Conservation (phyloP, 2,888 invertebrate genomes). For the Elmis aenea region DNA sequence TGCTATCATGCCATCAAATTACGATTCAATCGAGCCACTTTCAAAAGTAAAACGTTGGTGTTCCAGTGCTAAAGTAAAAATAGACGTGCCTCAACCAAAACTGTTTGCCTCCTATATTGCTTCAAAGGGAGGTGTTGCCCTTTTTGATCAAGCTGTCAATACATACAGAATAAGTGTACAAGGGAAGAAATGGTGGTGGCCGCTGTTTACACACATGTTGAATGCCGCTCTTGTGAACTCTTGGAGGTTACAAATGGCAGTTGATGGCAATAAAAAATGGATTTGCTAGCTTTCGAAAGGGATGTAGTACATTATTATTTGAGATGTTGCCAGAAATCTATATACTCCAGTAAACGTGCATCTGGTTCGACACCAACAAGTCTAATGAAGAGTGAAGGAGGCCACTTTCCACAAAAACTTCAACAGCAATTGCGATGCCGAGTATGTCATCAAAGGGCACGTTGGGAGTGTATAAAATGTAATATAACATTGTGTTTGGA, state of each 20-base stretch:
- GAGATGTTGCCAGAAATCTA: constrained; percentile 4
- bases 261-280: constrained; percentile 1
- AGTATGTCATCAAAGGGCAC: constrained; percentile 7
- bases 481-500: constrained; percentile 10
- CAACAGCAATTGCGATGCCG: constrained; percentile 6
- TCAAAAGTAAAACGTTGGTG: constrained; percentile 11
- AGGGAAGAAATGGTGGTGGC: constrained; percentile 15
- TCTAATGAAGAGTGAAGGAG: constrained; percentile 5
- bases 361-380: constrained; percentile 3
- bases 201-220: constrained; percentile 10
- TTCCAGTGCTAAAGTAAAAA: constrained; percentile 5
- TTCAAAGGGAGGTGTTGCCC: constrained; percentile 14
- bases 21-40: constrained; percentile 13
- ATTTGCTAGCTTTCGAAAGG: constrained; percentile 8
- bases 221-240: constrained; percentile 11
- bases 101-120: constrained; percentile 7
- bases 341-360: constrained; percentile 1
- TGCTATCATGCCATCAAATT: constrained; percentile 21
- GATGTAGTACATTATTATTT: constrained; percentile 5
- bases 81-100: constrained; percentile 11
- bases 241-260: constrained; percentile 4
- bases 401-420: constrained; percentile 10
- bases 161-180: constrained; percentile 9
- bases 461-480: constrained; percentile 8
- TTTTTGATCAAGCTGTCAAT: constrained; percentile 9